These are phyloP conservation scores for Cartodere bifasciata DNA, from an alignment of 2,888 invertebrate genomes.

Conservation along the genomic window DNA sequence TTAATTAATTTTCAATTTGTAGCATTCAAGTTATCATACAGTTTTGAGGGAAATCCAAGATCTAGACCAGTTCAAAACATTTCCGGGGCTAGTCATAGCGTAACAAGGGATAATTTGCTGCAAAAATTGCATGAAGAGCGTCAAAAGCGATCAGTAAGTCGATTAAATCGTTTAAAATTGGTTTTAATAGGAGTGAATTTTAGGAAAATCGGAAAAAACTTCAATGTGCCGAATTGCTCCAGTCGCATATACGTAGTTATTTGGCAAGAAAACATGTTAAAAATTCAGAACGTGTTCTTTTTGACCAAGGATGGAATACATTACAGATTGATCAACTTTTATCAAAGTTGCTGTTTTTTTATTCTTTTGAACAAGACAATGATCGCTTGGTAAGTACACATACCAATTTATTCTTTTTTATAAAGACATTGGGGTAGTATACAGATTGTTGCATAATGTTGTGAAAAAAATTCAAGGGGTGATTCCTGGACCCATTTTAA, in stretches of 20 bases:
- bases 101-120: slow-evolving; percentile 58
- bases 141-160: slow-evolving; percentile 66
- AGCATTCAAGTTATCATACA: slow-evolving; percentile 39
- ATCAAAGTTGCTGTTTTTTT: slow-evolving; percentile 65
- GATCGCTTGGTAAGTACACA: slow-evolving; percentile 44
- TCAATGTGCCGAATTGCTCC: slow-evolving; percentile 68
- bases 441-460: too few relatives aligned
- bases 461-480: too few relatives aligned
- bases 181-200: slow-evolving; percentile 15
- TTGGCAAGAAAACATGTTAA: slow-evolving; percentile 55
- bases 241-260: slow-evolving; percentile 68
- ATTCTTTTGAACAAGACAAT: slow-evolving; percentile 52
- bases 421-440: too few relatives aligned
- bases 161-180: slow-evolving; percentile 9
- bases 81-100: slow-evolving; percentile 69
- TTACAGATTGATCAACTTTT: slow-evolving; percentile 44
- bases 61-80: slow-evolving; percentile 80
- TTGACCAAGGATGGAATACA: slow-evolving; percentile 46
- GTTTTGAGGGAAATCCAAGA: slow-evolving; percentile 86
- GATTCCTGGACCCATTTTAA: too few relatives aligned
- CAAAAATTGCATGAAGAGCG: slow-evolving; percentile 76
- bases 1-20: slow-evolving; percentile 8
- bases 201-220: slow-evolving; percentile 59
- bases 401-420: too few relatives aligned
- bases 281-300: slow-evolving; percentile 50